Percentiles rank a stretch among this genome's conserved stretches.
These are phyloP conservation scores for Glaucidium brasilianum DNA, from an alignment of 2,113 vertebrate species.

Conservation along the genomic window DNA sequence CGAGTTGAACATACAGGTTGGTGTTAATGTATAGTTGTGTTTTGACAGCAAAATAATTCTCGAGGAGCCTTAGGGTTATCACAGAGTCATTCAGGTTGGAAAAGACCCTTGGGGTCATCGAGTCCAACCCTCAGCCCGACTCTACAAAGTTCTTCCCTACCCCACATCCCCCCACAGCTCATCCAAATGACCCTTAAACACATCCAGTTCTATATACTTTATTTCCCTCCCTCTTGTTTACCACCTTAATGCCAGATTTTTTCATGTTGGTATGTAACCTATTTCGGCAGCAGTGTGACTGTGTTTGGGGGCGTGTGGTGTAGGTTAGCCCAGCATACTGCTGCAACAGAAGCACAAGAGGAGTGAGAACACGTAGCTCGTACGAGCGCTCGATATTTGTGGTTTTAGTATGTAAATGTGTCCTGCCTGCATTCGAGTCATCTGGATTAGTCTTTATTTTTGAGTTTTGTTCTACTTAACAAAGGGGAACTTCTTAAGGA, in stretches of 20 bases:
- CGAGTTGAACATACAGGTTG: fast-evolving
- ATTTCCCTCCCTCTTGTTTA: neutral
- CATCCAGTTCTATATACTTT: neutral
- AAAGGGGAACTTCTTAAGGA: neutral
- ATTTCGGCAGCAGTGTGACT: neutral
- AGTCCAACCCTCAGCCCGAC: no score
- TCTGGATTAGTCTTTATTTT: neutral
- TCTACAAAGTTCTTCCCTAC: no score
- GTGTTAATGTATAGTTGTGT: neutral
- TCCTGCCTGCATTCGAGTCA: neutral
- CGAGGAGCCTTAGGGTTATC: neutral
- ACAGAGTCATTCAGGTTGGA: no score
- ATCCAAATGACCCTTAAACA: no score
- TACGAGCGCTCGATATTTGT: fast-evolving
- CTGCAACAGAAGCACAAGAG: neutral
- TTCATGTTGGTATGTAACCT: neutral
- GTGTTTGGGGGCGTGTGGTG: neutral
- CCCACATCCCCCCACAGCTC: no score
- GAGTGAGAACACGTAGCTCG: neutral
- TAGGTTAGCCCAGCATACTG: neutral
- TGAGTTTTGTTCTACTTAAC: neutral
- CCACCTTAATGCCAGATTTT: neutral
- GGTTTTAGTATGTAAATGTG: neutral
- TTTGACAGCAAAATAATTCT: neutral
- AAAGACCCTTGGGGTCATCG: no score